Evolutionary conservation across 2,797 vertebrate genomes (phyloP).

Genomic region (Arnoldichthys spilopterus): DNA sequence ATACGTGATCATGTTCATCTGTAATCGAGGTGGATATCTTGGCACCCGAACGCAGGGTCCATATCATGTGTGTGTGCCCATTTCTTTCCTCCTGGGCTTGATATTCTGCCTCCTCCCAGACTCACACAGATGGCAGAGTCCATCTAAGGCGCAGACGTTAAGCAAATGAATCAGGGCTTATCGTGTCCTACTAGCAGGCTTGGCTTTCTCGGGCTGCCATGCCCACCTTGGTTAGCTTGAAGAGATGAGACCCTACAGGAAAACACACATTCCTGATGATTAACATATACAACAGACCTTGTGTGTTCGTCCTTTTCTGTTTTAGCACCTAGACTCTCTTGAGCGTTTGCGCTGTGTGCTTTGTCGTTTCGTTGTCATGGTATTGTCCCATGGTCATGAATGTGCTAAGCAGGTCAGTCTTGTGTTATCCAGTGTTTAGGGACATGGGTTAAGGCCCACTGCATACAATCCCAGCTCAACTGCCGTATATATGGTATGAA

Average conservation of each 20-base stretch:
- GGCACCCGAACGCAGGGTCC: not conserved
- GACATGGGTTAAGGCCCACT: conserved; percentile 17
- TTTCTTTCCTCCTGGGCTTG: conserved; percentile 33
- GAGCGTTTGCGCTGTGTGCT: conserved; percentile 15
- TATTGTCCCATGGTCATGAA: conserved; percentile 47
- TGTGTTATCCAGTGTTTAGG: conserved; percentile 10
- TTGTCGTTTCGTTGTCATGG: conserved; percentile 15
- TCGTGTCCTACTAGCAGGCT: conserved; percentile 18
- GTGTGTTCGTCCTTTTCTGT: not conserved
- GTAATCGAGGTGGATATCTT: conserved; percentile 8
- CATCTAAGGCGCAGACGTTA: conserved; percentile 30
- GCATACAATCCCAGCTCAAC: conserved; percentile 13
- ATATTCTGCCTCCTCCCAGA: conserved; percentile 39
- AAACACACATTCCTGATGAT: not conserved
- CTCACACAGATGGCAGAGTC: conserved; percentile 48
- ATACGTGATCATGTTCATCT: not conserved
- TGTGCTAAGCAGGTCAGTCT: conserved; percentile 29
- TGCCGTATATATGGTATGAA: conserved; percentile 4
- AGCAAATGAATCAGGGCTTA: conserved; percentile 38
- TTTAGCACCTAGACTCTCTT: conserved; percentile 1
- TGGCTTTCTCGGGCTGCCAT: not conserved
- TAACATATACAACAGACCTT: not conserved
- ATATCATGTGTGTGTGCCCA: conserved; percentile 8
- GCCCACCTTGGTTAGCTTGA: conserved; percentile 34
- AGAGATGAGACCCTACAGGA: conserved; percentile 8